Conservation (phyloP, 53 echinoderm and acorn worm genomes). For the Mesocentrotus franciscanus region DNA sequence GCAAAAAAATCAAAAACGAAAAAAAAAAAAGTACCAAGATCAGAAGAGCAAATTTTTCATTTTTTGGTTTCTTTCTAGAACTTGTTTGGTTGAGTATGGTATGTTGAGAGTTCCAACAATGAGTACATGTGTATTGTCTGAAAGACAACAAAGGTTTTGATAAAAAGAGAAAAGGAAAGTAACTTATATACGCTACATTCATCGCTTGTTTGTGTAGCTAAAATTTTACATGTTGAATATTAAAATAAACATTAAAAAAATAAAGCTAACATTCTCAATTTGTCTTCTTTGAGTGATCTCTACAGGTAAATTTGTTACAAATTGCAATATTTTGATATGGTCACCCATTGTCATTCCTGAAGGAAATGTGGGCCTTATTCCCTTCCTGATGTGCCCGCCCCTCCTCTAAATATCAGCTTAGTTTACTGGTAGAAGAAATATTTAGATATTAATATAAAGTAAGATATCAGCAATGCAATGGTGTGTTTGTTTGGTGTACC, state of each 20-base stretch:
- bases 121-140: conserved; percentile 59
- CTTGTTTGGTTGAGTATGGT: conserved; percentile 57
- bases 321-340: too few relatives aligned
- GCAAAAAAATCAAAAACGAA: conserved; percentile 51
- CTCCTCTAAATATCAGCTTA: not conserved
- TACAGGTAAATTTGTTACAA: too few relatives aligned
- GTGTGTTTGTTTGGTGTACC: not conserved
- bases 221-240: conserved; percentile 72
- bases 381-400: not conserved
- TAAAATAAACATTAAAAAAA: conserved; percentile 59
- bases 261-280: not conserved
- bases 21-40: conserved; percentile 21
- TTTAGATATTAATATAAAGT: not conserved
- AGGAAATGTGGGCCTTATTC: too few relatives aligned
- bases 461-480: not conserved
- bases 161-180: conserved; percentile 66
- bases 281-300: not conserved
- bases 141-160: conserved; percentile 69
- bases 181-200: conserved; percentile 71
- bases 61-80: conserved; percentile 62
- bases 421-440: not conserved
- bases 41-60: conserved; percentile 61
- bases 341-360: too few relatives aligned
- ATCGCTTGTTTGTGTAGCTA: conserved; percentile 70
- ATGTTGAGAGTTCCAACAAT: conserved; percentile 52